Base-by-base conservation (phyloP, 2,113 vertebrate genomes). In the Spea multiplicata region DNA sequence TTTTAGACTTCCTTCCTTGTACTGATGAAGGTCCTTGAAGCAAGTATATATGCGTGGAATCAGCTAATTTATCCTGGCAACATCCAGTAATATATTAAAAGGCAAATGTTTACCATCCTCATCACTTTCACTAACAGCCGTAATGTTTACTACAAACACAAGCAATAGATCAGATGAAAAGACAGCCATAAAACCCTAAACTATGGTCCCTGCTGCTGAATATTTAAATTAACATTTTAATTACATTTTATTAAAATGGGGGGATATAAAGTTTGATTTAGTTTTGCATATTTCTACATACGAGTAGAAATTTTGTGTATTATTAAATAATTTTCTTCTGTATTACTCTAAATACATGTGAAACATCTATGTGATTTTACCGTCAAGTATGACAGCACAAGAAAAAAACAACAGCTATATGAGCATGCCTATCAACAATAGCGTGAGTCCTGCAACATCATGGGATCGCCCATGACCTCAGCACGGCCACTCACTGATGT, bases 21-120 rank as follows among this genome's bases (percentile, higher is more conserved):
- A 87, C 83, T 70, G 84, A 83, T 83, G 14, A 30, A 83, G 67
- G 44, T 57, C 17, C 85, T 86, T 88, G 83, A 87, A 85, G 62
- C 74, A 4, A 68, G 6, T 78, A 30, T 30, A 14, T 73, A 0
- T 82, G 9, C 71, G 75, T 74, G 76, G 14, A 88, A 87, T 86
- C 77, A 82, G 84, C 83, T 87, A 81, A 9, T 78, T 82, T 83
- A 8, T 86, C n/a, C 62, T 71, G 71, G 79, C 81, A 80, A 61
- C 83, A 86, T 14, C 75, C 50, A 83, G 68, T 71, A 66, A 77
- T 71, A 73, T 77, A 59, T 66, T 76, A 30, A 81, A 76, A 87
- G 82, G 9, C 12, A 79, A 5, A 5, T 78, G 85, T 87, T 88
- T 72, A 85, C 81, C 82, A 64, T 48, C 53, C 49, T 12, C 84